These are phyloP conservation scores for Conchocele bisecta DNA, from an alignment of 2,888 invertebrate genomes.

Conservation along the genomic window DNA sequence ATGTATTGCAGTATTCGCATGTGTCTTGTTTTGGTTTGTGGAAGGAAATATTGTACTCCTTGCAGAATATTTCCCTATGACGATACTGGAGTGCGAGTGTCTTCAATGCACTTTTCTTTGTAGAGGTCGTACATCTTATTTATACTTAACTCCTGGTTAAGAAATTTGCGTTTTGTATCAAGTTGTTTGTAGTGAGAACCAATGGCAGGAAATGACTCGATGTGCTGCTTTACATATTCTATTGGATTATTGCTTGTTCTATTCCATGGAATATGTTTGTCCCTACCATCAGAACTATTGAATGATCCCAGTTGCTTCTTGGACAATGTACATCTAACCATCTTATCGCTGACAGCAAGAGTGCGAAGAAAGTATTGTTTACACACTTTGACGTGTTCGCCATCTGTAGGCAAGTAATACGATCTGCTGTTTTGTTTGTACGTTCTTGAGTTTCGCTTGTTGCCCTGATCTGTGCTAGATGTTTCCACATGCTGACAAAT, in stretches of 20 bases:
- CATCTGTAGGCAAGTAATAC: not conserved
- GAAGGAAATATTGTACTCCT: conserved; percentile 48
- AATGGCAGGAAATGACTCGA: conserved; percentile 23
- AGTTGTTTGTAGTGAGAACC: conserved; percentile 32
- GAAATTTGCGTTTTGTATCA: conserved; percentile 4
- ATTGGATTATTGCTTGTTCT: conserved; percentile 23
- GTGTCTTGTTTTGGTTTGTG: conserved; percentile 41
- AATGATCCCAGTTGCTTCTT: conserved; percentile 30
- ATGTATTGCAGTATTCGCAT: no score
- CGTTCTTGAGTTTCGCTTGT: not conserved
- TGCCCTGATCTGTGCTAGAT: no score
- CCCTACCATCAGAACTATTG: conserved; percentile 24
- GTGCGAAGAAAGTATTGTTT: no score
- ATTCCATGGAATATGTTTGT: conserved; percentile 36
- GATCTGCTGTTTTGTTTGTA: not conserved
- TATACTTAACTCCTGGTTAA: no score
- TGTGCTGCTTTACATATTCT: conserved; percentile 19
- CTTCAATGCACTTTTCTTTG: conserved; percentile 16
- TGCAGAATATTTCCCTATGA: conserved; percentile 42
- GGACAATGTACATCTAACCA: conserved; percentile 30
- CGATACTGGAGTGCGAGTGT: conserved; percentile 19
- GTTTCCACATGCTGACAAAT: no score
- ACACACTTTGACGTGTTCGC: not conserved
- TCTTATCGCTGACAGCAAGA: conserved; percentile 28
- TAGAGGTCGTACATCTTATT: no score